Evolutionary conservation across 2,797 vertebrate genomes (phyloP), one percentile per base, ranked within the genome.

Genomic region (Danio albolineatus): DNA sequence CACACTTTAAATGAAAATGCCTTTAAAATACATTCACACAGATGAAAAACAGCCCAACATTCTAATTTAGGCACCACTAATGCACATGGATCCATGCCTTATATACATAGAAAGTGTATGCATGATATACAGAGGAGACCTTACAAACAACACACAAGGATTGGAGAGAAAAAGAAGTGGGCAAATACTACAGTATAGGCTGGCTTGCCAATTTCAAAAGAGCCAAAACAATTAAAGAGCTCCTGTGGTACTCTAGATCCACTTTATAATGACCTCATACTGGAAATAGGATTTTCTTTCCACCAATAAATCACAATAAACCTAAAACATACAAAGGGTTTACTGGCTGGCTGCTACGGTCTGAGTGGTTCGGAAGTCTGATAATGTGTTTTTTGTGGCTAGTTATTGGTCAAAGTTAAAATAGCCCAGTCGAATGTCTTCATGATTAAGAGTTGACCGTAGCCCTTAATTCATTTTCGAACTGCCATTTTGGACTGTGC

Each of bases 91-190:
- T 56, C n/a, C 61, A 71, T 51, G 39, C 64, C 17, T n/a, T 21
- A 72, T 65, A 60, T 61, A 66, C 49, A 66, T 14, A 73, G 44
- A 57, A 54, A 72, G 28, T 67, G 13, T 48, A 44, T 41, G 69
- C 8, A 54, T n/a, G 21, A 39, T 44, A 53, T 39, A 56, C 39
- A 72, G 17, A 41, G 65, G 43, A 57, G 8, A 65, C 14, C 56
- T 67, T 79, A 69, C 69, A 71, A 84, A 81, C 76, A 79, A 82
- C 74, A 79, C 69, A 76, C 41, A 81, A 62, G 48, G 12, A 39
- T 44, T 9, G 8, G 10, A 38, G n/a, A 38, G 12, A 76, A n/a
- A 16, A 10, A 38, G 43, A 62, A 21, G 66, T 19, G 64, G 38
- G 62, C 41, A 38, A 21, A 78, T 43, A 59, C 38, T 28, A 57